A percentile compares a stretch with the other conserved stretches of the same genome.
These are phyloP conservation scores for Lasioglossum oenotherae DNA, from an alignment of 2,888 invertebrate genomes.

Conservation along the genomic window DNA sequence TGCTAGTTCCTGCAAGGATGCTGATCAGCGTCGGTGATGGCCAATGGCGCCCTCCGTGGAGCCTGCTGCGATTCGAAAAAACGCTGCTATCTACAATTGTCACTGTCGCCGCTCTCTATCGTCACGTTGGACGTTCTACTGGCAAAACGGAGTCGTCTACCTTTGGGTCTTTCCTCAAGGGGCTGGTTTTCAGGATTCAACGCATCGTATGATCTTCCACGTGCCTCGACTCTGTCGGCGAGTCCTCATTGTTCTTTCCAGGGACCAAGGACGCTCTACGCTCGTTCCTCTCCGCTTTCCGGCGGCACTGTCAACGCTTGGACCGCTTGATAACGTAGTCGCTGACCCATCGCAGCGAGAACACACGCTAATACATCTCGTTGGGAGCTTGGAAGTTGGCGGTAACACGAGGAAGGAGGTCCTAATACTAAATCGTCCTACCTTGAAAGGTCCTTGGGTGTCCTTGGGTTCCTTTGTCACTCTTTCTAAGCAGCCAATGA, in stretches of 20 bases:
- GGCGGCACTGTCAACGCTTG: slow-evolving; percentile 21
- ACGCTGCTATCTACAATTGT: slow-evolving; percentile 13
- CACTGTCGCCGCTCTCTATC: slow-evolving; percentile 29
- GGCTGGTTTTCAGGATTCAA: slow-evolving; percentile 21
- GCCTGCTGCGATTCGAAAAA: slow-evolving; percentile 24
- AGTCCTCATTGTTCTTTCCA: slow-evolving; percentile 38
- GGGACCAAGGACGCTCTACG: slow-evolving; percentile 42
- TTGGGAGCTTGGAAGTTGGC: neutral
- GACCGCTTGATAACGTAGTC: neutral
- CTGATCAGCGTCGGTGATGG: slow-evolving; percentile 6
- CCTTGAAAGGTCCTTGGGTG: neutral
- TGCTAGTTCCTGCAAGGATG: slow-evolving; percentile 8
- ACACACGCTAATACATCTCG: neutral
- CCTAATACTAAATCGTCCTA: neutral
- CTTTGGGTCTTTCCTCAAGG: slow-evolving; percentile 17
- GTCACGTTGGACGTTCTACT: slow-evolving; percentile 27
- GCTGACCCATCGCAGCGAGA: slow-evolving; percentile 5
- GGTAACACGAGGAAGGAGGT: neutral
- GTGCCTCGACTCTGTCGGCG: slow-evolving; percentile 11
- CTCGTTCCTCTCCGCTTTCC: slow-evolving; percentile 70
- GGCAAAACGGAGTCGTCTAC: slow-evolving; percentile 19
- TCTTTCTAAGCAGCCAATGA: neutral
- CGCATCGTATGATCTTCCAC: neutral
- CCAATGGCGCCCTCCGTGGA: slow-evolving; percentile 21
- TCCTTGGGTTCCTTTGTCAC: neutral